Evolutionary conservation across 2,113 vertebrate genomes (phyloP), one percentile per base, ranked within the genome.

Genomic region (Brachyhypopomus occidentalis): DNA sequence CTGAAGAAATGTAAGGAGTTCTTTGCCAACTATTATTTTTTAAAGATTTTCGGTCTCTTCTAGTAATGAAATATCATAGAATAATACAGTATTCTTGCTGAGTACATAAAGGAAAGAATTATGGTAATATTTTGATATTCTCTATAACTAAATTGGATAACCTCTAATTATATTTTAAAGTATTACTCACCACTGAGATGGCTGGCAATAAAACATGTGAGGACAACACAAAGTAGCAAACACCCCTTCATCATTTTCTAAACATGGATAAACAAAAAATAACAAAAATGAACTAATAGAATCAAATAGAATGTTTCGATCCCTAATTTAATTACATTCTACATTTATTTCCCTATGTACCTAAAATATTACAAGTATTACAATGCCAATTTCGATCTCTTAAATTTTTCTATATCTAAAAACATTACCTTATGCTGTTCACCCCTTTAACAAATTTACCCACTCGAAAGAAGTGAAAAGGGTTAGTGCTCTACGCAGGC

Each of bases 221-320:
- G 64, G 72, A 89, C 82, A 55, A 86, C 72, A 48, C 87, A 58
- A 45, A 91, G 48, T 73, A 84, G 82, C 14, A 91, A 5, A 85
- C 88, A 11, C 76, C 83, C 75, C 89, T 93, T 94, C 94, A 94
- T 95, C 71, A 76, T 86, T 4, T 2, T 69, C 52, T 86, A 48
- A 38, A 84, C 14, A 77, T 14, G 64, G 75, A 85, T 8, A 76
- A 6, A 25, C 56, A 7, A 22, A 79, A 25, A 52, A n/a, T 19
- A 81, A 75, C 48, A 1, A 38, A 48, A 78, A 6, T 55, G 45
- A 41, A 77, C 12, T 34, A 22, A 2, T 16, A 22, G n/a, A 70
- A 12, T 70, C 16, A 30, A 30, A 36, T 23, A 25, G 45, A 52
- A 14, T 52, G 45, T 52, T 2, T 52, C 45, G 12, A 52, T 52